Conservation (phyloP, 2,888 invertebrate genomes). For the Gasteruption jaculator region DNA sequence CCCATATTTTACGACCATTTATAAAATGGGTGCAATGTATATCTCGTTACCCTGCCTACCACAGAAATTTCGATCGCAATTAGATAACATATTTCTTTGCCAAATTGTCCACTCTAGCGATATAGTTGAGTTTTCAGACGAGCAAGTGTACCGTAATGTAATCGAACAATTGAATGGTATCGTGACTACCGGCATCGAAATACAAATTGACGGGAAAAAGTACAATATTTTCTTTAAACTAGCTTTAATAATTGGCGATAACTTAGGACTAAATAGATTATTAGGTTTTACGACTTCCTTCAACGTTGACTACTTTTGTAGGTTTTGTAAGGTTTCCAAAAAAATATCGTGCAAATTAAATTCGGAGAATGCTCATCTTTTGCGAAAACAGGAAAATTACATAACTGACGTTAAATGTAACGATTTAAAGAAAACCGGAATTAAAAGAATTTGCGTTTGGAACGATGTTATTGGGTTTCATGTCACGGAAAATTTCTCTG, state of each 20-base stretch:
- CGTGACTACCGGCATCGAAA: constrained; percentile 16
- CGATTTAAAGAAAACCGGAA: constrained; percentile 10
- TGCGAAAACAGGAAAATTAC: constrained; percentile 7
- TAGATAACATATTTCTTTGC: constrained; percentile 19
- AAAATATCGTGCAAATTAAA: no score
- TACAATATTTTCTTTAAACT: constrained; percentile 4
- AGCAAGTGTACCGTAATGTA: constrained; percentile 11
- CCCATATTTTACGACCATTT: constrained; percentile 18
- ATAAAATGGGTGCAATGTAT: constrained; percentile 19
- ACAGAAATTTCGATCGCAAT: constrained; percentile 11
- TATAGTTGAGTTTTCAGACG: constrained; percentile 9
- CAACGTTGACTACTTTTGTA: constrained; percentile 9
- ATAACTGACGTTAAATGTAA: constrained; percentile 1
- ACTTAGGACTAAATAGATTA: constrained; percentile 13
- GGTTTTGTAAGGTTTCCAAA: no score
- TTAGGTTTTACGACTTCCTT: constrained; percentile 12
- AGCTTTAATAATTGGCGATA: constrained; percentile 12
- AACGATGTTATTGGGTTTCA: constrained; percentile 11
- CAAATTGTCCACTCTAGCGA: constrained; percentile 14
- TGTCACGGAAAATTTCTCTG: constrained; percentile 14
- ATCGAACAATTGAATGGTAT: constrained; percentile 19
- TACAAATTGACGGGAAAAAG: constrained; percentile 5
- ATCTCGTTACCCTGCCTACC: constrained; percentile 19
- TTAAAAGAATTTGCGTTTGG: no score
- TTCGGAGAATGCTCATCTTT: no score